phyloP scores from a whole-genome alignment of 2,113 vertebrate species.

The Bubalus kerabau region DNA sequence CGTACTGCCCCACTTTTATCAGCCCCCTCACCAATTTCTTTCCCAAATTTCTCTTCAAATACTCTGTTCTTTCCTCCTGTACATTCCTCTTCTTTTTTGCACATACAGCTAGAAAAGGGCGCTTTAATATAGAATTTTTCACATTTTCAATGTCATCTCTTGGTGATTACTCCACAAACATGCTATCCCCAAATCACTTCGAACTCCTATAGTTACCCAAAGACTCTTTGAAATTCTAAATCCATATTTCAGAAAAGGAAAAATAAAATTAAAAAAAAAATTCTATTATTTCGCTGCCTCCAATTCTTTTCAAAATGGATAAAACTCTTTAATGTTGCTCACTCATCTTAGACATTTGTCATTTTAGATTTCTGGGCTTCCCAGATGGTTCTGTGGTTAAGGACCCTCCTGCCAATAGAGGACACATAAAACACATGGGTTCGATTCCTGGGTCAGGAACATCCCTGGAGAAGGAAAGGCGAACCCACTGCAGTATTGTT shows the following conservation, averaged over 20 bases:
- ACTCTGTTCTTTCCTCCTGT: fast-evolving
- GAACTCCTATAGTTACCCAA: not conserved
- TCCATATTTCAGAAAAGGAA: not conserved
- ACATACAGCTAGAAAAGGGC: fast-evolving
- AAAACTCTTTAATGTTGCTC: too few relatives aligned
- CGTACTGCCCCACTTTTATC: fast-evolving
- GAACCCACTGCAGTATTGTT: not conserved
- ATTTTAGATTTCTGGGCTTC: not conserved
- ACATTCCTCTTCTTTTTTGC: not conserved
- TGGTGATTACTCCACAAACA: not conserved
- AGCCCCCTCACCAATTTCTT: not conserved
- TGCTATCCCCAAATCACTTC: not conserved
- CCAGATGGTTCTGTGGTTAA: not conserved
- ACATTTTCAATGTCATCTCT: not conserved
- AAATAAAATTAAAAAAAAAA: not conserved
- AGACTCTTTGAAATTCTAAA: not conserved
- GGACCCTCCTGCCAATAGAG: not conserved
- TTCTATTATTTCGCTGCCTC: not conserved
- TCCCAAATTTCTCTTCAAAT: not conserved
- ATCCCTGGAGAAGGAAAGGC: not conserved
- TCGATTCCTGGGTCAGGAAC: not conserved
- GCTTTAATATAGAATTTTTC: not conserved
- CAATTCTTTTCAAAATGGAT: not conserved
- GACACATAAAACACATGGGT: not conserved
- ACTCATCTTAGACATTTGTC: fast-evolving